Percentiles rank a stretch among this genome's conserved stretches.
Evolutionary conservation across 2,888 invertebrate genomes (phyloP).

Genomic region (Choreutis nemorana): DNA sequence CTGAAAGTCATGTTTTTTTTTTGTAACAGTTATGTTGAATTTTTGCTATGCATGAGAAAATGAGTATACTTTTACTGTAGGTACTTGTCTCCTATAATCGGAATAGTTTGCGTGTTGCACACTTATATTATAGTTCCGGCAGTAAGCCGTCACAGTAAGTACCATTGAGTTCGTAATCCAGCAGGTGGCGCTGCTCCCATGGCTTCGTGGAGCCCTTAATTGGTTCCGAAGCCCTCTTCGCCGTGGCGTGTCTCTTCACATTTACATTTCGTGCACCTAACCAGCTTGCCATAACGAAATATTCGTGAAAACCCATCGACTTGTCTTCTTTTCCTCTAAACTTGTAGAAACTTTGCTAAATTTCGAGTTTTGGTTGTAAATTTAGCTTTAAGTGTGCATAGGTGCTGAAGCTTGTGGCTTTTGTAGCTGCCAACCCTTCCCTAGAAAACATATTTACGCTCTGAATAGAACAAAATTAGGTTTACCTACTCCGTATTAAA

Average conservation of each 20-base stretch:
- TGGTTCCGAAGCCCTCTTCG: conserved; percentile 63
- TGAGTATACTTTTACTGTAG: no score
- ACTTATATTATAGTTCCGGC: conserved; percentile 24
- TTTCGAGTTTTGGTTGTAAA: conserved; percentile 29
- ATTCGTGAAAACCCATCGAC: conserved; percentile 51
- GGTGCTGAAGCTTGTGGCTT: no score
- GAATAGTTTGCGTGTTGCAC: conserved; percentile 40
- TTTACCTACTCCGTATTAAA: no score
- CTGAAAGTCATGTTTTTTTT: no score
- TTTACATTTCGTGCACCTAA: conserved; percentile 55
- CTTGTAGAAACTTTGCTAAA: conserved; percentile 29
- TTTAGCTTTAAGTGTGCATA: conserved; percentile 31
- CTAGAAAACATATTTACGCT: no score
- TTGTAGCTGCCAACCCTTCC: no score
- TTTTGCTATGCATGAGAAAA: no score
- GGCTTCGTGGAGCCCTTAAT: conserved; percentile 61
- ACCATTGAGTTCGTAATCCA: conserved; percentile 58
- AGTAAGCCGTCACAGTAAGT: conserved; percentile 48
- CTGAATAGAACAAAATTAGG: no score
- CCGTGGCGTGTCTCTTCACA: conserved; percentile 49
- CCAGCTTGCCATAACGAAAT: conserved; percentile 60
- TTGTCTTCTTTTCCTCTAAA: conserved; percentile 26
- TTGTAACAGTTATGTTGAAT: conserved; percentile 6
- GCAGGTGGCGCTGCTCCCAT: conserved; percentile 56
- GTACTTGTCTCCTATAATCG: conserved; percentile 17